Evolutionary conservation across 35 echinoderm and acorn worm species (phyloP).

Genomic region (Eucidaris tribuloides): DNA sequence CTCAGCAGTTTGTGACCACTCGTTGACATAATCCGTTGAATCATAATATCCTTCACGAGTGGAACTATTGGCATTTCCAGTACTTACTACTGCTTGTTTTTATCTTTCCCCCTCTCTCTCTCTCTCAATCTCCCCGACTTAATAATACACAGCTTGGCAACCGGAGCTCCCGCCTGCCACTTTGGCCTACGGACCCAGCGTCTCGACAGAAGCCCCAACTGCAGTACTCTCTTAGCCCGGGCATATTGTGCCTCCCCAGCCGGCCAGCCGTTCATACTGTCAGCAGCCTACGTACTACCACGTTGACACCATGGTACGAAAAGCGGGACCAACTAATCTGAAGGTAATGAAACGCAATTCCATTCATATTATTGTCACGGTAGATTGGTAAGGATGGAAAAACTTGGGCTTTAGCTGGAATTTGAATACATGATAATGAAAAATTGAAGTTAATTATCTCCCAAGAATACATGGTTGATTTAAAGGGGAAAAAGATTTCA

Average conservation of each 20-base stretch:
- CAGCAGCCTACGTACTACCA: too few relatives aligned
- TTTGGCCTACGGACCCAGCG: neutral
- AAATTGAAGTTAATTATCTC: too few relatives aligned
- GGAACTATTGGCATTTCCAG: neutral
- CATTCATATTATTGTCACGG: too few relatives aligned
- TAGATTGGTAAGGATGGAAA: too few relatives aligned
- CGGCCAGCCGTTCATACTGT: too few relatives aligned
- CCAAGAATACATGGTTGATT: too few relatives aligned
- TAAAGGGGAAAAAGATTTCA: too few relatives aligned
- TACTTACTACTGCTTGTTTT: neutral
- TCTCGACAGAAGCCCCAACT: neutral
- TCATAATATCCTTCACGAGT: neutral
- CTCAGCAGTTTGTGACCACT: slow-evolving; percentile 6
- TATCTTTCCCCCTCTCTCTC: neutral
- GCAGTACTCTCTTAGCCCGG: neutral
- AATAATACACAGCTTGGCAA: neutral
- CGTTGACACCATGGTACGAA: slow-evolving; percentile 36
- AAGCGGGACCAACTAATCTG: slow-evolving; percentile 45
- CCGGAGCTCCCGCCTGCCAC: neutral
- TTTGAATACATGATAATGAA: too few relatives aligned
- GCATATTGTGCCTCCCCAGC: neutral
- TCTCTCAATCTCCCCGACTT: neutral
- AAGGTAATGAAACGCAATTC: slow-evolving; percentile 54
- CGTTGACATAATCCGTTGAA: slow-evolving; percentile 24
- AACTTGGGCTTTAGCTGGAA: too few relatives aligned